A percentile compares a stretch with the other conserved stretches of the same genome.
Evolutionary conservation across 2,113 vertebrate genomes (phyloP).

Genomic region (Jacana jacana): DNA sequence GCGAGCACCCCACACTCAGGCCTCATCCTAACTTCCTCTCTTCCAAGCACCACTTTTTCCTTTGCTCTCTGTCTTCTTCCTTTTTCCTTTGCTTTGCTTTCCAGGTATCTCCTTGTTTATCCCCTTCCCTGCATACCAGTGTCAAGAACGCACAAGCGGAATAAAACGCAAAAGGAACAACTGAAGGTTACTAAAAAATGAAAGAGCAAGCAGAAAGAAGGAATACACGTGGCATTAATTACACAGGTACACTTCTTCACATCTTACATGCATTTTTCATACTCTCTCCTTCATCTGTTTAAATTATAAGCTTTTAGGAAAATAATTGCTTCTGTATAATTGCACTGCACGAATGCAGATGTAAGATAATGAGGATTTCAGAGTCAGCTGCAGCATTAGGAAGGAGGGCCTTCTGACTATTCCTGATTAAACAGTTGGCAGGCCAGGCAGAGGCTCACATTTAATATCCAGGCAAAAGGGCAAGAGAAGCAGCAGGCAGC

Average conservation of each 20-base stretch:
- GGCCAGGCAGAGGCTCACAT: neutral
- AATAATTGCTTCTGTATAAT: conserved; percentile 22
- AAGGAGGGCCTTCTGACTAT: conserved; percentile 39
- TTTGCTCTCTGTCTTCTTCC: neutral
- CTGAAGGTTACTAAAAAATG: neutral
- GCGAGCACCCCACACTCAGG: neutral
- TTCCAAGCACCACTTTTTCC: neutral
- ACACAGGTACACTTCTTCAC: neutral
- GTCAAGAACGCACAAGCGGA: neutral
- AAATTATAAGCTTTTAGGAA: conserved; percentile 17
- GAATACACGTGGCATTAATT: neutral
- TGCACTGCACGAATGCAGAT: conserved; percentile 31
- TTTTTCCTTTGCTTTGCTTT: neutral
- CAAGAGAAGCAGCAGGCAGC: conserved; percentile 24
- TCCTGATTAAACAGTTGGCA: conserved; percentile 49
- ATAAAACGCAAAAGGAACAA: neutral
- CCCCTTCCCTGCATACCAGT: neutral
- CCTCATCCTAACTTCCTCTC: neutral
- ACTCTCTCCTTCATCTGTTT: neutral
- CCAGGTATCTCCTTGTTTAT: neutral
- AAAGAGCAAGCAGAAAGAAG: neutral
- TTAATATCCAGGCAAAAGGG: conserved; percentile 30
- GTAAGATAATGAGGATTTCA: conserved; percentile 20
- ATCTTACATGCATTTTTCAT: neutral
- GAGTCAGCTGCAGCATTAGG: conserved; percentile 30